A percentile compares a stretch with the other conserved stretches of the same genome.
These are phyloP conservation scores for Ceratosolen solmsi DNA, from an alignment of 1,140 invertebrate species.

Conservation along the genomic window DNA sequence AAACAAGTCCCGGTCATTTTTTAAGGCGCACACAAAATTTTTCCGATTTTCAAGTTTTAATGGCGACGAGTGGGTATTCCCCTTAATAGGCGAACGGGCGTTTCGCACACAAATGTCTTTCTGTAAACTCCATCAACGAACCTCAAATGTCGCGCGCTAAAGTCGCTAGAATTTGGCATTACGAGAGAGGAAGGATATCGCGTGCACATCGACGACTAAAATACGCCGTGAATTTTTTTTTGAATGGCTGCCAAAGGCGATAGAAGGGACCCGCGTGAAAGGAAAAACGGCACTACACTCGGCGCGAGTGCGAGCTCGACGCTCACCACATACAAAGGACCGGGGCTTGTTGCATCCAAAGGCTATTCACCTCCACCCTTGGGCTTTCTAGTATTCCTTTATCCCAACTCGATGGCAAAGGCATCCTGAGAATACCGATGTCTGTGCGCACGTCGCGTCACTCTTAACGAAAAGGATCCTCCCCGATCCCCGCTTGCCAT, in stretches of 20 bases:
- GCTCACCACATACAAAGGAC: background rate
- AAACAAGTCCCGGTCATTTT: no score
- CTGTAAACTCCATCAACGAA: background rate
- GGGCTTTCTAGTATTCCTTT: background rate
- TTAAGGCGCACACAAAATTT: no score
- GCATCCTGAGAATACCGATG: background rate
- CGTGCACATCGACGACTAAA: background rate
- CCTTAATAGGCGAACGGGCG: background rate
- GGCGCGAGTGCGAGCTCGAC: background rate
- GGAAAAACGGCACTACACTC: no score
- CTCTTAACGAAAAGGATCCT: no score
- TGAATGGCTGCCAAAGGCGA: conserved; percentile 8
- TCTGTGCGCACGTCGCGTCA: no score
- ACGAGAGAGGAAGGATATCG: background rate
- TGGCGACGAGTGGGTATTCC: background rate
- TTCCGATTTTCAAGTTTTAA: no score
- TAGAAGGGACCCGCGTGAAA: no score
- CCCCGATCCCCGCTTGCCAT: background rate
- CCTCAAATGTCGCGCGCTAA: no score
- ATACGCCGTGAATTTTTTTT: background rate
- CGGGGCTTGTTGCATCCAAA: background rate
- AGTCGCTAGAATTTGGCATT: no score
- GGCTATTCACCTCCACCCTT: background rate
- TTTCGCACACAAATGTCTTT: background rate
- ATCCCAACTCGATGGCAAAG: background rate